Base-by-base conservation (phyloP, 2,888 invertebrate genomes). In the Xanthia icteritia region DNA sequence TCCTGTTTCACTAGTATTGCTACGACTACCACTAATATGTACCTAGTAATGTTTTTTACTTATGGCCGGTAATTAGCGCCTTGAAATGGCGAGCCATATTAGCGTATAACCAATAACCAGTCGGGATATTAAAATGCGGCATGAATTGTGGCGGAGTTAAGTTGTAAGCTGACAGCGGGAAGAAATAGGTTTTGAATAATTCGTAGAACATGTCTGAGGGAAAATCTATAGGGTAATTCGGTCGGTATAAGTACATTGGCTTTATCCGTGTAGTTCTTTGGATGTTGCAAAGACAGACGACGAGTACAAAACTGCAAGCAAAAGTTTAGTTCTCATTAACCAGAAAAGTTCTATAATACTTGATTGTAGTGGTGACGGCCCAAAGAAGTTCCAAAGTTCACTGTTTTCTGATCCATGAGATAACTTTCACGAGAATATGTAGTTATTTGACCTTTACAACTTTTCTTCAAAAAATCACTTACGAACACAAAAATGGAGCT, bases 21-120 rank as follows among this genome's bases (percentile, higher is more conserved):
- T n/a, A n/a, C n/a, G n/a, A 42, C 17, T 20, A 8, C 20, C 2
- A 20, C 45, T 77, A 75, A 76, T 73, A 76, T 71, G 48, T 8
- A 48, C 17, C 5, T 66, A 68, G 81, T 77, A 81, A 83, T 82
- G 76, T 84, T 89, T 86, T 85, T 86, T 85, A 81, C 74, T 63
- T 82, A 66, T 45, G 78, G 79, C 70, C 74, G 65, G 84, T 89
- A 88, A 91, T 91, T 91, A 90, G 85, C 81, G 72, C 86, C 82
- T 83, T 82, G 87, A 90, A 88, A 88, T 88, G 83, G 82, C 82
- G 74, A 85, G 51, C 86, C 86, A 86, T 89, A 90, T 91, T 90
- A 88, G 86, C 86, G 86, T 87, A 88, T 88, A 87, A 88, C 85
- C 89, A 89, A 88, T 87, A 87, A 88, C 84, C 89, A 88, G 89